Evolutionary conservation across 2,888 invertebrate species (phyloP).

Genomic region (Hyles lineata): DNA sequence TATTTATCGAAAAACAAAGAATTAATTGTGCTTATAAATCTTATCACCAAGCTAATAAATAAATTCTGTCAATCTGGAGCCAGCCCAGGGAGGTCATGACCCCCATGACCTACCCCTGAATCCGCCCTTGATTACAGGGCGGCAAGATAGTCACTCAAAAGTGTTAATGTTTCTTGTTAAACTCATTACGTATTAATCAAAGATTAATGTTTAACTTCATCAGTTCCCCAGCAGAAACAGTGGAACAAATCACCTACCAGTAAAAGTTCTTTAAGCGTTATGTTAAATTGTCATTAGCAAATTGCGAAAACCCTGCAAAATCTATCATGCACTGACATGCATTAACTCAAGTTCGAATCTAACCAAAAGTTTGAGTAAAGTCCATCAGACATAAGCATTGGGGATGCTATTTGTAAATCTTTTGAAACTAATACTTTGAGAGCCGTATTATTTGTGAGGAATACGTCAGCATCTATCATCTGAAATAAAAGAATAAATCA

Average conservation of each 20-base stretch:
- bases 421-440: conserved; percentile 87
- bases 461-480: conserved; percentile 94
- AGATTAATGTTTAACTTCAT: background rate
- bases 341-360: conserved; percentile 43
- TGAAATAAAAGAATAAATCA: conserved; percentile 64
- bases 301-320: conserved; percentile 35
- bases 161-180: background rate
- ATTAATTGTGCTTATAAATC: too few relatives aligned
- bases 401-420: conserved; percentile 89
- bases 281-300: background rate
- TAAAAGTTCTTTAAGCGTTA: background rate
- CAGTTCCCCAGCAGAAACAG: background rate
- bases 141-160: background rate
- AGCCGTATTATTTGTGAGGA: conserved; percentile 88
- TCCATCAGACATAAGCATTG: conserved; percentile 94
- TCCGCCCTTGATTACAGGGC: too few relatives aligned
- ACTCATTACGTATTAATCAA: background rate
- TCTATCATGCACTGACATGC: conserved; percentile 46
- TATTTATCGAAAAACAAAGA: too few relatives aligned
- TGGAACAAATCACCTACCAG: too few relatives aligned
- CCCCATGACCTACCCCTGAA: too few relatives aligned
- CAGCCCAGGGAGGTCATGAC: too few relatives aligned
- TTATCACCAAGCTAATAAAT: too few relatives aligned
- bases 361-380: conserved; percentile 98
- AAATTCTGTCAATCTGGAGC: too few relatives aligned